A percentile compares a stretch with the other conserved stretches of the same genome.
These are phyloP conservation scores for Microtus pennsylvanicus DNA, from an alignment of 2,113 vertebrate genomes.

Conservation along the genomic window DNA sequence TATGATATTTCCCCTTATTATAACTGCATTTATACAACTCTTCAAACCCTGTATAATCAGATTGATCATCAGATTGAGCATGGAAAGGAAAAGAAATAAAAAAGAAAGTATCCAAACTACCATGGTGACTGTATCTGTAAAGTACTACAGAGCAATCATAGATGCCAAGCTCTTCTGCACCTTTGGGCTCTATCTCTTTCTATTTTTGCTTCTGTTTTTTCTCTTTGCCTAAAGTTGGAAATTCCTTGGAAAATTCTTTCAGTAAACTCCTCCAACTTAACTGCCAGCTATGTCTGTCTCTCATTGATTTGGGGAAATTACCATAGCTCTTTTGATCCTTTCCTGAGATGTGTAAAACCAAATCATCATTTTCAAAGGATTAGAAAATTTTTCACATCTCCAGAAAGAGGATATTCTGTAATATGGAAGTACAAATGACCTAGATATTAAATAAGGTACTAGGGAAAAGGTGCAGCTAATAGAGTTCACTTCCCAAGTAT, in stretches of 20 bases:
- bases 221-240: background rate
- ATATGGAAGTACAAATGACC: background rate
- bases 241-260: background rate
- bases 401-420: background rate
- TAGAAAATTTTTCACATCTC: background rate
- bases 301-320: background rate
- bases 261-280: background rate
- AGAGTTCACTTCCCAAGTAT: background rate
- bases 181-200: background rate
- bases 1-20: background rate
- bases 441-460: background rate
- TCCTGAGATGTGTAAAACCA: background rate
- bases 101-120: background rate
- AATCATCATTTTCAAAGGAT: background rate
- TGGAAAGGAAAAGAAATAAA: fast-evolving
- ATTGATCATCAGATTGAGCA: background rate
- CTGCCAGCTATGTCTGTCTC: background rate
- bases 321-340: background rate
- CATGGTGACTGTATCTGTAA: background rate
- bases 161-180: background rate
- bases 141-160: background rate
- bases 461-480: background rate
- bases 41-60: background rate
- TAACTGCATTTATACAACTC: background rate
- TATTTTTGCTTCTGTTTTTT: background rate